These are phyloP conservation scores for Teleiodes luculella DNA, from an alignment of 2,888 invertebrate genomes.

Conservation along the genomic window DNA sequence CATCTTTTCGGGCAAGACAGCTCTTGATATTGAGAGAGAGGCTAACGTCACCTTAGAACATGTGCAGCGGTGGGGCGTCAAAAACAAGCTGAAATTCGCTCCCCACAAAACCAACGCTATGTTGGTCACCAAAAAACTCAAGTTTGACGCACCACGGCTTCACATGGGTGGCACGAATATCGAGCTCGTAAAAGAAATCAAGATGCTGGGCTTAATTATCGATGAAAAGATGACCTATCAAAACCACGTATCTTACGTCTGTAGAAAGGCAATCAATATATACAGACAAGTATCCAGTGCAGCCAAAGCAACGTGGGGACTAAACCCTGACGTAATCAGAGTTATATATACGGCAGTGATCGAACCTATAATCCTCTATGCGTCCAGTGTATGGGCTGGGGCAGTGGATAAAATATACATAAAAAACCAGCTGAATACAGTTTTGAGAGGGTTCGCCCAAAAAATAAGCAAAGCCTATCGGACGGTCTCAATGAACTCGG, in stretches of 20 bases:
- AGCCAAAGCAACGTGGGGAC: not conserved
- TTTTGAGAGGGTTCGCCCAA: too few species aligned
- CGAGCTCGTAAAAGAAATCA: too few species aligned
- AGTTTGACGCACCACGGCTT: not conserved
- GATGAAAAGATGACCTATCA: not conserved
- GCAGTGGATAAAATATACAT: not conserved
- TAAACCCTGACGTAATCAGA: not conserved
- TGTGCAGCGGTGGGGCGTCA: conserved; percentile 1
- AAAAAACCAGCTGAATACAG: too few species aligned
- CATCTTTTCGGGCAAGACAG: not conserved
- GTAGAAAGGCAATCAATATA: not conserved
- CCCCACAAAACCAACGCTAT: not conserved
- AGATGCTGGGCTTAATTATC: not conserved
- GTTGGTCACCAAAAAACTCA: not conserved
- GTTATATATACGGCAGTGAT: not conserved
- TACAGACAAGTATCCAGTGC: not conserved
- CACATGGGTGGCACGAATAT: too few species aligned
- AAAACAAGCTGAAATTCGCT: not conserved
- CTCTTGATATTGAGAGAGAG: not conserved
- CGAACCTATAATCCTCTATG: not conserved
- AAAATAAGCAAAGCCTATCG: too few species aligned
- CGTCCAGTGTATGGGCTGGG: not conserved
- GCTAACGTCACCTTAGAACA: not conserved
- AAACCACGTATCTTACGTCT: not conserved
- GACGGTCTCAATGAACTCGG: too few species aligned